Percentiles rank a stretch among this genome's conserved stretches.
These are phyloP conservation scores for Invenusta paracnida DNA, from an alignment of 2,888 invertebrate species.

Conservation along the genomic window DNA sequence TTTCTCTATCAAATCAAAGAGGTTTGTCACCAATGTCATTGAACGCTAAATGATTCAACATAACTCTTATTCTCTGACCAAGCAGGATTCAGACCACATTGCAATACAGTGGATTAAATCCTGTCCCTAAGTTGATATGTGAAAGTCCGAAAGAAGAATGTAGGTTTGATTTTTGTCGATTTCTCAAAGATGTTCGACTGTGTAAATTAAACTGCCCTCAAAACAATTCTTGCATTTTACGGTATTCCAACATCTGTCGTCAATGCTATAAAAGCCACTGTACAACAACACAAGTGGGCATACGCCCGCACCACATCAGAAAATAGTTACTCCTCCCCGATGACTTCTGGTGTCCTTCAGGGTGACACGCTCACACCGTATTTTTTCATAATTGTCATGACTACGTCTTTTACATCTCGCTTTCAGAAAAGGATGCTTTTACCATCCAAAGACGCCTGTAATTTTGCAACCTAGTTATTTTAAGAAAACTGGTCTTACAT, in stretches of 20 bases:
- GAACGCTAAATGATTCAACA: background rate
- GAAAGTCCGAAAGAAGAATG: background rate
- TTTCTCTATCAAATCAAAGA: background rate
- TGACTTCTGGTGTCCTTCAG: background rate
- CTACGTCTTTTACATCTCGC: background rate
- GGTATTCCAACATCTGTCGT: background rate
- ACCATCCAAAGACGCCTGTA: background rate
- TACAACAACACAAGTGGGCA: background rate
- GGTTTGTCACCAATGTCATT: background rate
- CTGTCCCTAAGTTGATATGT: background rate
- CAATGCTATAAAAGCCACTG: background rate
- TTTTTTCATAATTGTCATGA: background rate
- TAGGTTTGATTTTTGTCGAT: background rate
- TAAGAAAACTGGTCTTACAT: background rate
- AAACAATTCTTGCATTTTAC: background rate
- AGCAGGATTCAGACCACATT: background rate
- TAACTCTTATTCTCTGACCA: background rate
- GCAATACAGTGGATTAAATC: background rate
- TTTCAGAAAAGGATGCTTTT: background rate
- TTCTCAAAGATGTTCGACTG: background rate
- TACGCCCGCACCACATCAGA: background rate
- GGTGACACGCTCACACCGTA: background rate
- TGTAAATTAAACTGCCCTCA: background rate
- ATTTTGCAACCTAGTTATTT: background rate
- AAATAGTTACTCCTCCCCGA: background rate